Base-by-base conservation (phyloP, 2,888 invertebrate species). In the Troglohyphantes excavatus region DNA sequence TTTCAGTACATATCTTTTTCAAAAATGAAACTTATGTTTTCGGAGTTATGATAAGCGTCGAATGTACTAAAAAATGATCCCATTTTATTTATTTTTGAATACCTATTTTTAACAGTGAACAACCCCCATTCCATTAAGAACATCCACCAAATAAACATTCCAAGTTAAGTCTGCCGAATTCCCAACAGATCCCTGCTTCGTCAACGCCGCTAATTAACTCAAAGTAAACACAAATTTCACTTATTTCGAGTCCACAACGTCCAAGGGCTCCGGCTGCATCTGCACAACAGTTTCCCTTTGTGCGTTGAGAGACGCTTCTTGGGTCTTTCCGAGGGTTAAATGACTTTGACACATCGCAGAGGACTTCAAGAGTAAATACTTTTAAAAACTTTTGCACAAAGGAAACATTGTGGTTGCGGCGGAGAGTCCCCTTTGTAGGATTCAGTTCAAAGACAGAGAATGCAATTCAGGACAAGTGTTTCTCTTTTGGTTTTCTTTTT, bases 331-430 rank as follows among this genome's bases (percentile, higher is more conserved):
- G 59, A 39, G 3, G 27, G 59, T 19, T 61, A 43, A 61, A 61
- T 46, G 59, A 46, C 26, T 76, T 46, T 78, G 85, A 85, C 75
- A 70, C 17, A 33, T 68, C 26, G 70, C 86, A 86, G 86, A 70
- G 2, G n/a, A 9, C 17, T 11, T 53, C n/a, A 5, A 53, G n/a
- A 53, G 53, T 13, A 39, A 39, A 11, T 53, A 9, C n/a, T 53
- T 53, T 53, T n/a, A 5, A 17, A n/a, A n/a, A 5, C 53, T 53
- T 53, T 2, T 2, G 11, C 43, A 63, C 43, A 78, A 65, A 65
- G 7, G n/a, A 1, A 17, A 26, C 78, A 11, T 65, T 65, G 63
- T 39, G 9, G 39, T 11, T 27, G 17, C 9, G 53, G 53, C 53
- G 53, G n/a, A 43, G 7, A 21, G 39, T 33, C 2, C 61, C 23